Base-by-base conservation (phyloP, 2,888 invertebrate genomes). In the Ochropleura leucogaster region DNA sequence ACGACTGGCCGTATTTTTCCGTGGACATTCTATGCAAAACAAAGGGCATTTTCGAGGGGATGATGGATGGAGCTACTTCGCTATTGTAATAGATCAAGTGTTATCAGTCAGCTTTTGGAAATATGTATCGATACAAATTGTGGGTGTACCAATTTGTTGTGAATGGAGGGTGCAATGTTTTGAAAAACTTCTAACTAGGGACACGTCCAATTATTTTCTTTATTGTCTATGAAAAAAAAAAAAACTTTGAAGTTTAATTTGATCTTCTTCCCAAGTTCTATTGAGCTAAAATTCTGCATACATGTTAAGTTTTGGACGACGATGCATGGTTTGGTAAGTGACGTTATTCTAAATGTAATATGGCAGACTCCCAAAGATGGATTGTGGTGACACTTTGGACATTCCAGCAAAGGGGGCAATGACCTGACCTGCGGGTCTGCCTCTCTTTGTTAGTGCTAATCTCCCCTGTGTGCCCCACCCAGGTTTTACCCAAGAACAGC, bases 1-100 rank as follows among this genome's bases (percentile, higher is more conserved):
- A 85, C 70, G 42, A 59, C 65, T 49, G 12, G 30, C 66, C 65
- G 30, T 77, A 72, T 77, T 79, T 77, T 66, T 71, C 79, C 63
- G 42, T 68, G 89, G 91, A 90, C 90, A 88, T 90, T 89, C 77
- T 89, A 89, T 88, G 89, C 89, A 87, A 92, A 93, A 91, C 90
- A 93, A 91, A 82, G 90, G 89, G 85, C 82, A 89, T 89, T 91
- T 89, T 88, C 81, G 87, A 89, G 87, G 84, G 77, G 76, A 90
- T 92, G 93, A 93, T 91, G 87, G 90, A 93, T 92, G 89, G 84
- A 87, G 82, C 82, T 72, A 80, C 85, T 81, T 72, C 72, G 79
- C 85, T 82, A 84, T 87, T 88, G 87, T 89, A 87, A 88, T 87
- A 86, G 84, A 89, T 89, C 88, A 89, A 89, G 84, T 73, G 84